Percentiles rank a stretch among this genome's conserved stretches.
phyloP scores from a whole-genome alignment of 2,113 vertebrate species.

The Elephas maximus region DNA sequence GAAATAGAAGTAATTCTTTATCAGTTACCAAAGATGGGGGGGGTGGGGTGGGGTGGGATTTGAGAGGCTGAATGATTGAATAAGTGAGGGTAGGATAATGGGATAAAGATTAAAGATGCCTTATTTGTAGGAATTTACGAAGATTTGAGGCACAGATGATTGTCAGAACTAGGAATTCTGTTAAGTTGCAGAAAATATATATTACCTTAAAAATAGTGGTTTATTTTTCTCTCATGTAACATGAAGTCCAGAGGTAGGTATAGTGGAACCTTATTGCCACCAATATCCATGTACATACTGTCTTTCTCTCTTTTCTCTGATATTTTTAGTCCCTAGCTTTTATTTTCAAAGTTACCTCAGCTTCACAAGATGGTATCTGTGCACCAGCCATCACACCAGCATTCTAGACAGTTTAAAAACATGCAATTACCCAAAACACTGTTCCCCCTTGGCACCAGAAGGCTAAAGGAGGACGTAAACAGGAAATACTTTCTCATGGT shows the following conservation, averaged over 20 bases:
- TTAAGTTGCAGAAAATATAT: background rate
- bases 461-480: no score
- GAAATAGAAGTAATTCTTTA: background rate
- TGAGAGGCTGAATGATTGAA: background rate
- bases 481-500: accelerated
- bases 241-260: background rate
- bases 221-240: background rate
- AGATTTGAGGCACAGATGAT: background rate
- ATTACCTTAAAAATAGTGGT: background rate
- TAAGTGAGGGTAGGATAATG: background rate
- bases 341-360: background rate
- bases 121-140: background rate
- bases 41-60: background rate
- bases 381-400: background rate
- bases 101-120: background rate
- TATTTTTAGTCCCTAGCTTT: background rate
- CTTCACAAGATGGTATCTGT: background rate
- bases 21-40: background rate
- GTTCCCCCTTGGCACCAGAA: background rate
- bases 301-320: background rate
- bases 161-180: background rate
- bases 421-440: background rate
- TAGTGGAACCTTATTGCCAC: background rate
- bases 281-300: background rate
- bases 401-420: background rate